Evolutionary conservation across 37 sponge, comb jelly and placozoan species (phyloP).

Genomic region (Haliclona indistincta): DNA sequence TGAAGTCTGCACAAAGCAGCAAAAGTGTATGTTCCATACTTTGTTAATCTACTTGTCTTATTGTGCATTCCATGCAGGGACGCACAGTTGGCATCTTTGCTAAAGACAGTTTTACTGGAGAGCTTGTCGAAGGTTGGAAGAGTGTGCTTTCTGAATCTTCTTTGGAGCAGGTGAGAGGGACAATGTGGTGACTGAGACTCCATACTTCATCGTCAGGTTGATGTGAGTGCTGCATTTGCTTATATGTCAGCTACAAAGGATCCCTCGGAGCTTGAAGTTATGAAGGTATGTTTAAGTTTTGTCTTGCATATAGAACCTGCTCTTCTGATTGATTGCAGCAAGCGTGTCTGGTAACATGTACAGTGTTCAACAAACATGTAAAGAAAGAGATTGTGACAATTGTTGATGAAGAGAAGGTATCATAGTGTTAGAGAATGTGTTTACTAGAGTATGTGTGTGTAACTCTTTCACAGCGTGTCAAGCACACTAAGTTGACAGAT

Average conservation of each 20-base stretch:
- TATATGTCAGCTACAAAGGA: slow-evolving; percentile 85
- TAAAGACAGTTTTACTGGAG: slow-evolving; percentile 82
- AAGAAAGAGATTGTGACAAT: slow-evolving; percentile 90
- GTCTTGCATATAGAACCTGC: not conserved
- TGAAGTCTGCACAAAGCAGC: slow-evolving; percentile 57
- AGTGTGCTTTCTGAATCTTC: slow-evolving; percentile 13
- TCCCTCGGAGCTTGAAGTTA: slow-evolving; percentile 59
- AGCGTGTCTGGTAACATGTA: slow-evolving; percentile 83
- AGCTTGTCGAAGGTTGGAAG: slow-evolving; percentile 76
- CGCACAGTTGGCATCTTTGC: slow-evolving; percentile 73
- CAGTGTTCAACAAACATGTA: slow-evolving; percentile 90
- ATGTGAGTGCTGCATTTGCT: slow-evolving; percentile 84
- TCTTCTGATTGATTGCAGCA: slow-evolving; percentile 37
- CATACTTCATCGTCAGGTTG: slow-evolving; percentile 38
- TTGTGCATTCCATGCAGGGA: slow-evolving; percentile 44
- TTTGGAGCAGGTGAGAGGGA: slow-evolving; percentile 23
- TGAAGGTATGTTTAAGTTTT: slow-evolving; percentile 55
- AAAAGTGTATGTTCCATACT: slow-evolving; percentile 30
- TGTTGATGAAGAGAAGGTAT: slow-evolving; percentile 89
- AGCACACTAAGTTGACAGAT: slow-evolving; percentile 83
- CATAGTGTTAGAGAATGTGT: not conserved
- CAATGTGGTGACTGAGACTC: not conserved
- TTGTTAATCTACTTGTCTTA: not conserved
- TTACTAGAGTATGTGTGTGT: not conserved
- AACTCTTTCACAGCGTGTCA: slow-evolving; percentile 61